These are phyloP conservation scores for Psylliodes chrysocephalus DNA, from an alignment of 2,888 invertebrate species.

Conservation along the genomic window DNA sequence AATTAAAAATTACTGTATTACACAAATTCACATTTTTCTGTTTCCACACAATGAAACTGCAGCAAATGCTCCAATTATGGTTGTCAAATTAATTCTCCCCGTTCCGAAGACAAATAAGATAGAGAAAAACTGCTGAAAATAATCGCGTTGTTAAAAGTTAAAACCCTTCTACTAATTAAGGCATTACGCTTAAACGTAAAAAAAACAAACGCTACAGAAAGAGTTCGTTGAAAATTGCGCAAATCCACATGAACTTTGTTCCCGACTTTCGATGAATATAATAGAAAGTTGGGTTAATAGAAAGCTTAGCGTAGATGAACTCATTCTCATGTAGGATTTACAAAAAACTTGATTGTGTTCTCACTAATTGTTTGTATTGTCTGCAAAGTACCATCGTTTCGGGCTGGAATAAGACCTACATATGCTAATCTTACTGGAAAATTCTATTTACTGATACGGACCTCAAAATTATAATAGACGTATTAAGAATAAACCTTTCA, in stretches of 20 bases:
- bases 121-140: constrained; percentile 4
- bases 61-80: constrained; percentile 11
- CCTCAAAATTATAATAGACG: too few relatives aligned
- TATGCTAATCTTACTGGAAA: background rate
- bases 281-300: background rate
- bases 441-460: too few relatives aligned
- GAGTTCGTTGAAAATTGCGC: background rate
- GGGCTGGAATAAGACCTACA: too few relatives aligned
- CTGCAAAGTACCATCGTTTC: too few relatives aligned
- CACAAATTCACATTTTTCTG: background rate
- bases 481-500: too few relatives aligned
- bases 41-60: constrained; percentile 7
- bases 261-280: background rate
- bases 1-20: background rate
- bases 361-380: too few relatives aligned
- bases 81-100: constrained; percentile 10
- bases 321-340: background rate
- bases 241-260: background rate
- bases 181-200: constrained; percentile 2
- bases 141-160: constrained; percentile 17
- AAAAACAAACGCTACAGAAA: background rate
- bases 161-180: constrained; percentile 17
- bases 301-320: background rate
- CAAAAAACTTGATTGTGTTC: background rate
- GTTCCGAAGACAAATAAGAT: constrained; percentile 11